Conservation (phyloP, 2,888 invertebrate species). For the Bombylius discolor region DNA sequence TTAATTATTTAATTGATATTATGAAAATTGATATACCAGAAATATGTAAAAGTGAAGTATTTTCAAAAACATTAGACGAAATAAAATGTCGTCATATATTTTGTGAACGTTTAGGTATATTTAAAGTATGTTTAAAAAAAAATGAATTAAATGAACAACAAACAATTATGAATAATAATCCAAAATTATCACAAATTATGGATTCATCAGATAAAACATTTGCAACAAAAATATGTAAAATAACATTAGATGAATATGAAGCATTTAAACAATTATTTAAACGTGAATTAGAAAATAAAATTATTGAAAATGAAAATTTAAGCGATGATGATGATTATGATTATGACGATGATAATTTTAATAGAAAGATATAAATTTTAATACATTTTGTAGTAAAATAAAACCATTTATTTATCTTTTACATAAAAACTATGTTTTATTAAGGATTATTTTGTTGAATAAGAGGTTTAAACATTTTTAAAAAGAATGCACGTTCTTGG, state of each 20-base stretch:
- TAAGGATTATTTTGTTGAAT: too few relatives aligned
- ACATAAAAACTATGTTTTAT: too few relatives aligned
- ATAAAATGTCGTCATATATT: slow-evolving; percentile 31
- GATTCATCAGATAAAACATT: slow-evolving; percentile 33
- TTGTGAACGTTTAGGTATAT: slow-evolving; percentile 30
- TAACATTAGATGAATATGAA: slow-evolving; percentile 30
- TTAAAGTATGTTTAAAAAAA: slow-evolving; percentile 26
- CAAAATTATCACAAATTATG: slow-evolving; percentile 30
- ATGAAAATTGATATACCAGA: slow-evolving; percentile 34
- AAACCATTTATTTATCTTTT: too few relatives aligned
- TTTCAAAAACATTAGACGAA: slow-evolving; percentile 23
- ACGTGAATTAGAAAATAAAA: slow-evolving; percentile 19
- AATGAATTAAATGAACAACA: slow-evolving; percentile 27
- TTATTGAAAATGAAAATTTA: not conserved
- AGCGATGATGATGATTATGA: not conserved
- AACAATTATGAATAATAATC: slow-evolving; percentile 20
- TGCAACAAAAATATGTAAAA: slow-evolving; percentile 31
- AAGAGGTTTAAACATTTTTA: too few relatives aligned
- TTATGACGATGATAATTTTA: too few relatives aligned
- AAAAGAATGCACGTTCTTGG: too few relatives aligned
- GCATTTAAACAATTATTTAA: slow-evolving; percentile 29
- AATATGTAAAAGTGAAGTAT: slow-evolving; percentile 29
- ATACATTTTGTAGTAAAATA: too few relatives aligned
- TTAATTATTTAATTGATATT: slow-evolving; percentile 24
- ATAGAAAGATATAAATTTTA: too few relatives aligned